Evolutionary conservation across 2,113 vertebrate genomes (phyloP), one percentile per base, ranked within the genome.

Genomic region (Dromiciops gliroides): DNA sequence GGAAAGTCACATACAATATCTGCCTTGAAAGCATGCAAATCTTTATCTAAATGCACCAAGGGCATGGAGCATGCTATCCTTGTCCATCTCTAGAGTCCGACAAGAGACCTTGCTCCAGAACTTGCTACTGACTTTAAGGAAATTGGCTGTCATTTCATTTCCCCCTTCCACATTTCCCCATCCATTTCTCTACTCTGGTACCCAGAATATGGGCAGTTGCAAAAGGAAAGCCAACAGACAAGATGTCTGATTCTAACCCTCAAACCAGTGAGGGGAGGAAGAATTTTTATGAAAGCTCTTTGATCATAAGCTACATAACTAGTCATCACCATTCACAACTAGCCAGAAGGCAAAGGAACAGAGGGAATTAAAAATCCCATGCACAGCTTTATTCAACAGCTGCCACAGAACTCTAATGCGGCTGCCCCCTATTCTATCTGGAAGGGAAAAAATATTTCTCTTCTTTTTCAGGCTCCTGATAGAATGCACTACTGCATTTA

Each of bases 221-320:
- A 22, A 44, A 83, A 83, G 16, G 67, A 83, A n/a, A 94, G 94
- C 92, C n/a, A 95, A 12, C 22, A n/a, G 60, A 56, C 1, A 7
- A 96, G 94, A 95, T 93, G 94, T 94, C 95, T 95, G 95, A 97
- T 96, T 97, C 91, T 92, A 97, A 90, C 97, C 93, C 50, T 95
- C 23, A 4, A 0, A 88, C 92, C 92, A 95, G 97, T n/a, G 47
- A 96, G 75, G 0, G 5, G 83, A 95, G 0, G 51, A 92, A 51
- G 48, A 11, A 90, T 96, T 94, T 94, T 90, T 93, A 96, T 94
- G 91, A 97, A 96, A 92, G 52, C 8, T 96, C 94, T 96, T 98
- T 92, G 95, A 95, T 90, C 94, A 95, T 92, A 92, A 98, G 83
- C 47, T 75, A 51, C 4, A 50, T 48, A 83, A 56, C 53, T 51